These are phyloP conservation scores for Drosophila limbata DNA, from an alignment of 2,888 invertebrate genomes.

Conservation along the genomic window DNA sequence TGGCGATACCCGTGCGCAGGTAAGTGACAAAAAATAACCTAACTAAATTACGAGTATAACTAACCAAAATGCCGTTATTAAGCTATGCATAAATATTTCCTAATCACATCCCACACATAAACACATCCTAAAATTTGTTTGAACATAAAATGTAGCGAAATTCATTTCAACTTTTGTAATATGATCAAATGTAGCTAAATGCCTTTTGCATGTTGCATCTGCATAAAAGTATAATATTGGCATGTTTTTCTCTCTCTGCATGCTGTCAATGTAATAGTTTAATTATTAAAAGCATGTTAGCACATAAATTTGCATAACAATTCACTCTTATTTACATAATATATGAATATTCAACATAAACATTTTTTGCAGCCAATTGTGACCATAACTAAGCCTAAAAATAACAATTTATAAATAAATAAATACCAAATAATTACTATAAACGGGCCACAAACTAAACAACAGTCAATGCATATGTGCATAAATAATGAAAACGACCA, in stretches of 20 bases:
- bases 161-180: neutral
- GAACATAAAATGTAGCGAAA: constrained; percentile 12
- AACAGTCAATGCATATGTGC: constrained; percentile 1
- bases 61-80: neutral
- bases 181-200: constrained; percentile 17
- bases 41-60: constrained; percentile 7
- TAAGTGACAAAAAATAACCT: constrained; percentile 82
- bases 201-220: constrained; percentile 33
- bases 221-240: constrained; percentile 10
- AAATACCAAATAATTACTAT: neutral
- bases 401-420: constrained; percentile 1
- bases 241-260: constrained; percentile 25
- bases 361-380: constrained; percentile 59
- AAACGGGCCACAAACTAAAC: neutral
- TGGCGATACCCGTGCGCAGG: constrained; percentile 88
- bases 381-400: constrained; percentile 44
- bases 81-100: constrained; percentile 8
- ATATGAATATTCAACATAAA: constrained; percentile 18
- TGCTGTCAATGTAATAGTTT: constrained; percentile 17
- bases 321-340: constrained; percentile 11
- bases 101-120: neutral
- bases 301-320: constrained; percentile 31
- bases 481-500: constrained; percentile 13
- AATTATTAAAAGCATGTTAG: constrained; percentile 9
- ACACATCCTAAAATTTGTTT: constrained; percentile 2